Evolutionary conservation across 2,113 vertebrate genomes (phyloP).

Genomic region (Arizona elegans): DNA sequence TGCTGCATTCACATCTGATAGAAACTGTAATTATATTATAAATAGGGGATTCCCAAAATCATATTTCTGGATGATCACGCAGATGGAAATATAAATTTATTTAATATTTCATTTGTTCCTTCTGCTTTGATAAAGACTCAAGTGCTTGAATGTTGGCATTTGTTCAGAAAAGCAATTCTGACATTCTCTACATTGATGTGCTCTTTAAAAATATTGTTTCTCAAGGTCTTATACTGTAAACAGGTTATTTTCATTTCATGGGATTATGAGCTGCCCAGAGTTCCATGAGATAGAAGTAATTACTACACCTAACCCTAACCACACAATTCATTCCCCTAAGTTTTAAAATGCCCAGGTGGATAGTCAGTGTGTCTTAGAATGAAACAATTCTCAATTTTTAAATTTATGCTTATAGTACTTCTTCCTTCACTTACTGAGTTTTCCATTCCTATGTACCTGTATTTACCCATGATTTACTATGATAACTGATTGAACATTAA

Average conservation of each 20-base stretch:
- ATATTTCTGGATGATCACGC: neutral
- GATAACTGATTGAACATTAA: constrained; percentile 49
- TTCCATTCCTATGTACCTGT: constrained; percentile 28
- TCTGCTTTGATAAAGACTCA: neutral
- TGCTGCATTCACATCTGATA: neutral
- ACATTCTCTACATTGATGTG: constrained; percentile 9
- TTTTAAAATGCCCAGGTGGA: constrained; percentile 46
- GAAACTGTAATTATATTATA: neutral
- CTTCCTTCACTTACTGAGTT: constrained; percentile 43
- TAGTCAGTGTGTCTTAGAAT: constrained; percentile 38
- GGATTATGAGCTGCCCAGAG: constrained; percentile 30
- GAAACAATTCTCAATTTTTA: constrained; percentile 44
- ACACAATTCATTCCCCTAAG: constrained; percentile 47
- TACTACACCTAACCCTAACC: constrained; percentile 32
- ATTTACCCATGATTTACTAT: constrained; percentile 23
- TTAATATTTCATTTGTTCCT: too few relatives aligned
- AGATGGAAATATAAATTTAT: neutral
- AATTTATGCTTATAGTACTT: constrained; percentile 31
- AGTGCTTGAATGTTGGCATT: neutral
- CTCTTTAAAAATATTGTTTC: constrained; percentile 45
- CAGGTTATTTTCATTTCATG: constrained; percentile 34
- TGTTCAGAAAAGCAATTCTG: neutral
- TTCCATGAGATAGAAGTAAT: constrained; percentile 57
- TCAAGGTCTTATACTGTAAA: constrained; percentile 32
- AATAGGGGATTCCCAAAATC: neutral